These are phyloP conservation scores for Lasioglossum leucozonium DNA, from an alignment of 2,888 invertebrate species.

Conservation along the genomic window DNA sequence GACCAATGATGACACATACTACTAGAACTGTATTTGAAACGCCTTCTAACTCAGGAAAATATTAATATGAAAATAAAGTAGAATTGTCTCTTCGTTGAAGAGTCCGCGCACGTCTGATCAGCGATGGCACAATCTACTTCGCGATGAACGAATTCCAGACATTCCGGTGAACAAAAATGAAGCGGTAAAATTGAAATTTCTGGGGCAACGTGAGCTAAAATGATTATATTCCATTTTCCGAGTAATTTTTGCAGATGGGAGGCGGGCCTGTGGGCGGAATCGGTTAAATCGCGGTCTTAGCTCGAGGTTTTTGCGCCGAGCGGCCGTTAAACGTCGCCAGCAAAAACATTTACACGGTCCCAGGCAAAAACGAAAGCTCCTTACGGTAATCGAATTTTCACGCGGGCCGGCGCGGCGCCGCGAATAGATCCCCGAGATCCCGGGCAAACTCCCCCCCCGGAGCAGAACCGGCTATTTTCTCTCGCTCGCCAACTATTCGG, in stretches of 20 bases:
- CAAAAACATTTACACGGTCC: conserved; percentile 44
- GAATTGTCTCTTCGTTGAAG: background rate
- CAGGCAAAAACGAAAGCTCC: conserved; percentile 32
- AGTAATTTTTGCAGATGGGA: background rate
- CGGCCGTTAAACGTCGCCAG: conserved; percentile 27
- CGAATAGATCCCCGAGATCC: conserved; percentile 32
- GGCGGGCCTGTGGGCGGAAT: background rate
- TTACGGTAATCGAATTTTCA: conserved; percentile 62
- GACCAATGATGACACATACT: background rate
- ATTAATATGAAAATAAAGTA: background rate
- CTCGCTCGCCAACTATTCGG: conserved; percentile 35
- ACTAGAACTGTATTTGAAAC: background rate
- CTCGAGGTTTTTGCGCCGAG: background rate
- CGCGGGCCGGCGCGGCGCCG: conserved; percentile 7
- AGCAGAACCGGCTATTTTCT: conserved; percentile 29
- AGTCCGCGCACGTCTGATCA: background rate
- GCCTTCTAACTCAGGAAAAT: background rate
- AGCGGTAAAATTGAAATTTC: background rate
- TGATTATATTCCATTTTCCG: background rate
- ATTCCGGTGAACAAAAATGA: background rate
- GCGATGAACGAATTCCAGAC: background rate
- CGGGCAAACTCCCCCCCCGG: conserved; percentile 14
- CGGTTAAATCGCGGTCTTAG: conserved; percentile 8
- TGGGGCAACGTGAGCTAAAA: background rate
- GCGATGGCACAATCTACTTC: too few relatives aligned